phyloP scores from a whole-genome alignment of 2,888 invertebrate species.

The Drosophila demipolita region DNA sequence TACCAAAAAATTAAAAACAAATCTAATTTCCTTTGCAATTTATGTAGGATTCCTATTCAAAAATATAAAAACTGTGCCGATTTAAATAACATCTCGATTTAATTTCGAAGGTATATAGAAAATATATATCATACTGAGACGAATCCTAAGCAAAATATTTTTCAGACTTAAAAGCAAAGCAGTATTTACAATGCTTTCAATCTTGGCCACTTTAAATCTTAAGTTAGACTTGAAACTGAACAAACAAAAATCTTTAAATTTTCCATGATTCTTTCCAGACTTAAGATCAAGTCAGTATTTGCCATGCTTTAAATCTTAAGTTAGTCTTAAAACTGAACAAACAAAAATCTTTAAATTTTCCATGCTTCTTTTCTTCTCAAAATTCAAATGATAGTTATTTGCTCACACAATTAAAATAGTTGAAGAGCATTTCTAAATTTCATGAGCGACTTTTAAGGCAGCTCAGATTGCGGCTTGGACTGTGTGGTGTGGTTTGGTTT shows the following conservation, averaged over 20 bases:
- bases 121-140: background rate
- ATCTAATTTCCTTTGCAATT: background rate
- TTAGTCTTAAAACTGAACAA: background rate
- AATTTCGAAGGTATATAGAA: background rate
- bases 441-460: background rate
- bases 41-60: background rate
- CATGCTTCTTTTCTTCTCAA: background rate
- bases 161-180: background rate
- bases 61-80: background rate
- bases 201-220: background rate
- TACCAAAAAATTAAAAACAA: too few species aligned
- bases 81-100: background rate
- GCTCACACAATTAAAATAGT: background rate
- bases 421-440: background rate
- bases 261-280: background rate
- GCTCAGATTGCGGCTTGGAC: background rate
- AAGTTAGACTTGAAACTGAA: background rate
- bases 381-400: background rate
- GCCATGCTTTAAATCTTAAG: background rate
- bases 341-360: background rate
- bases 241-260: background rate
- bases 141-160: background rate
- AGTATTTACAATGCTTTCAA: too few species aligned
- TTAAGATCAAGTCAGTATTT: background rate
- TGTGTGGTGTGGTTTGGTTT: background rate